A percentile compares a stretch with the other conserved stretches of the same genome.
Evolutionary conservation across 2,113 vertebrate genomes (phyloP).

Genomic region (Hemicordylus capensis): DNA sequence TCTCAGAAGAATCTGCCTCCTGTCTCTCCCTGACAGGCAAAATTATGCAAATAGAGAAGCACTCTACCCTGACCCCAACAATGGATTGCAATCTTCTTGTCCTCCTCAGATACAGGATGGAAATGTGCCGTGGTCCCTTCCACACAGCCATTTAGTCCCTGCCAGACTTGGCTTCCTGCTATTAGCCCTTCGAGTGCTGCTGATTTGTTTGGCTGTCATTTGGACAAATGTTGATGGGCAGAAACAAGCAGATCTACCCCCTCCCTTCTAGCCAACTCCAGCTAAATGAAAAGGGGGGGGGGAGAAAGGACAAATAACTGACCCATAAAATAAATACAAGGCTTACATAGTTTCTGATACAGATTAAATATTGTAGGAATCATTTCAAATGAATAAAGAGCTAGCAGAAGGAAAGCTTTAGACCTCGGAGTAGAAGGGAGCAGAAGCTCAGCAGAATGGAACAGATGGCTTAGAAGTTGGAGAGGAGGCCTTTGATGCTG

Average conservation of each 20-base stretch:
- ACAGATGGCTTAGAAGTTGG: conserved; percentile 16
- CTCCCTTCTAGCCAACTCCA: background rate
- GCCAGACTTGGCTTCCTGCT: conserved; percentile 65
- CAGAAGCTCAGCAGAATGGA: conserved; percentile 13
- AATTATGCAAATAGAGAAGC: background rate
- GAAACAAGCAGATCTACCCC: conserved; percentile 52
- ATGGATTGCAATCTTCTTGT: background rate
- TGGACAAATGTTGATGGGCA: conserved; percentile 71
- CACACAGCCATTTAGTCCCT: conserved; percentile 28
- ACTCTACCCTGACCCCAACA: background rate
- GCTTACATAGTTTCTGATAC: conserved; percentile 72
- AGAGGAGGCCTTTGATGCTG: conserved; percentile 6
- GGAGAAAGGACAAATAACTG: conserved; percentile 70
- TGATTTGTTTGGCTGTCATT: conserved; percentile 75
- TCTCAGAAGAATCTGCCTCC: accelerated
- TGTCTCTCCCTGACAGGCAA: background rate
- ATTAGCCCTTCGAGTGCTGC: conserved; percentile 60
- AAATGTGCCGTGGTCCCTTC: conserved; percentile 35
- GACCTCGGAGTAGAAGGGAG: conserved; percentile 45
- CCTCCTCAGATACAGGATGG: conserved; percentile 26
- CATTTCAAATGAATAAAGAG: conserved; percentile 73
- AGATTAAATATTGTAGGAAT: conserved; percentile 77
- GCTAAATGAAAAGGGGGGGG: conserved; percentile 19
- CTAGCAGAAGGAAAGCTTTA: conserved; percentile 64
- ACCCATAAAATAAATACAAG: conserved; percentile 75